phyloP scores from a whole-genome alignment of 2,113 vertebrate genomes.

The Pardalotus punctatus region DNA sequence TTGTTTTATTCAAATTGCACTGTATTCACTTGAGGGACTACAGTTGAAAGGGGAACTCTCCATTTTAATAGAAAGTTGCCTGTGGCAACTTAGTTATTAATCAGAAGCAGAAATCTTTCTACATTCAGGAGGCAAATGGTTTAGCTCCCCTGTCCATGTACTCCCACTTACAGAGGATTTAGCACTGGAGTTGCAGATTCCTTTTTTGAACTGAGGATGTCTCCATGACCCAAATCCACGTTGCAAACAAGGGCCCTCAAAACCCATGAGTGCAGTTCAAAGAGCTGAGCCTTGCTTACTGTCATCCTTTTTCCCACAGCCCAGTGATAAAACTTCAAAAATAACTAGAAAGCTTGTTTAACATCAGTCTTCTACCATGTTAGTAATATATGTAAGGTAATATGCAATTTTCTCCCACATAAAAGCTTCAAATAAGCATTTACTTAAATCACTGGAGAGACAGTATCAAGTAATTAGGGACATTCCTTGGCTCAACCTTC shows the following conservation, averaged over 20 bases:
- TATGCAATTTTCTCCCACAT: background rate
- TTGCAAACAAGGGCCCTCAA: background rate
- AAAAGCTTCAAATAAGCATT: background rate
- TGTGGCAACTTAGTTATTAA: background rate
- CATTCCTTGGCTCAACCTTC: background rate
- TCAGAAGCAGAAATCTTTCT: background rate
- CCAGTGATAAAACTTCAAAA: background rate
- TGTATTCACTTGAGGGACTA: background rate
- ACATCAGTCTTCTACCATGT: background rate
- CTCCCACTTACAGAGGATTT: background rate
- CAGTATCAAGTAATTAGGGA: background rate
- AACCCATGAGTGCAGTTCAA: background rate
- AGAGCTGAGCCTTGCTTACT: background rate
- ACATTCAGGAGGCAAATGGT: background rate
- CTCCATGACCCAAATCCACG: background rate
- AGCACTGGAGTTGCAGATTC: background rate
- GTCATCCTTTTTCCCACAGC: background rate
- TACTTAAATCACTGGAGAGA: background rate
- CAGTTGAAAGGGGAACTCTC: background rate
- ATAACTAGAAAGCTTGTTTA: background rate
- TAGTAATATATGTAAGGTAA: background rate
- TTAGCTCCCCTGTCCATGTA: background rate
- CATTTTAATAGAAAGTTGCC: background rate
- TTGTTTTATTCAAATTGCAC: conserved; percentile 11
- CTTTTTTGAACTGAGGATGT: background rate